These are phyloP conservation scores for Scatophagus argus DNA, from an alignment of 2,113 vertebrate genomes.

Conservation along the genomic window DNA sequence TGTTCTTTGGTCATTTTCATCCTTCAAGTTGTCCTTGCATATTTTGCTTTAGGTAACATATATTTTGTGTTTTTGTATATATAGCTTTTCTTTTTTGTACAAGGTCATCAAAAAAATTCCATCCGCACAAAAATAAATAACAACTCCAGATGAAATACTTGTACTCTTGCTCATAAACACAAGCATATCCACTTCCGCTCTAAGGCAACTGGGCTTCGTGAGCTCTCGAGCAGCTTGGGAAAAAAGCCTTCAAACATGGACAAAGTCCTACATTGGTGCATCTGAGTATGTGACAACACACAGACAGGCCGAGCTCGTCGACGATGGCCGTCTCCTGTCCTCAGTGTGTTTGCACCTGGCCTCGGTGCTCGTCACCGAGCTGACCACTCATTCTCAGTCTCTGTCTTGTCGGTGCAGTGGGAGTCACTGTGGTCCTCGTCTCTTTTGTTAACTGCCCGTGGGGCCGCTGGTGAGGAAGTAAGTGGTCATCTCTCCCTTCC, in stretches of 20 bases:
- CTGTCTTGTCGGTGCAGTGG: conserved; percentile 70
- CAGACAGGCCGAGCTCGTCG: conserved; percentile 28
- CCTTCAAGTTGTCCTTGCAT: conserved; percentile 81
- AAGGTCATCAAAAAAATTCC: conserved; percentile 56
- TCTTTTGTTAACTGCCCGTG: conserved; percentile 85
- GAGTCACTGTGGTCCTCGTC: conserved; percentile 54
- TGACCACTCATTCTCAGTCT: conserved; percentile 59
- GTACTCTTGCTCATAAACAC: conserved; percentile 75
- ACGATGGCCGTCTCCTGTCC: conserved; percentile 40
- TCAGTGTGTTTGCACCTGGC: conserved; percentile 41
- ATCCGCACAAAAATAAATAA: conserved; percentile 81
- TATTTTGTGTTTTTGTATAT: conserved; percentile 33
- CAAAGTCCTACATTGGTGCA: conserved; percentile 50
- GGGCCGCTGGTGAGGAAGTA: conserved; percentile 97
- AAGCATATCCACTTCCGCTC: conserved; percentile 72
- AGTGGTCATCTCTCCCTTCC: conserved; percentile 98
- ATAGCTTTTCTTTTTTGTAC: conserved; percentile 45
- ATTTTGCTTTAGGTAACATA: conserved; percentile 69
- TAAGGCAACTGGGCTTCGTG: conserved; percentile 82
- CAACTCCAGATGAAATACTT: conserved; percentile 76
- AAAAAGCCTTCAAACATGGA: conserved; percentile 61
- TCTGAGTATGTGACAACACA: conserved; percentile 53
- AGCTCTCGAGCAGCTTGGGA: conserved; percentile 74
- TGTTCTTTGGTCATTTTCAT: conserved; percentile 87
- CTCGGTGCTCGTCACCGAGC: conserved; percentile 41